These are phyloP conservation scores for Drosophila sulfurigaster DNA, from an alignment of 1,140 invertebrate species.

Conservation along the genomic window DNA sequence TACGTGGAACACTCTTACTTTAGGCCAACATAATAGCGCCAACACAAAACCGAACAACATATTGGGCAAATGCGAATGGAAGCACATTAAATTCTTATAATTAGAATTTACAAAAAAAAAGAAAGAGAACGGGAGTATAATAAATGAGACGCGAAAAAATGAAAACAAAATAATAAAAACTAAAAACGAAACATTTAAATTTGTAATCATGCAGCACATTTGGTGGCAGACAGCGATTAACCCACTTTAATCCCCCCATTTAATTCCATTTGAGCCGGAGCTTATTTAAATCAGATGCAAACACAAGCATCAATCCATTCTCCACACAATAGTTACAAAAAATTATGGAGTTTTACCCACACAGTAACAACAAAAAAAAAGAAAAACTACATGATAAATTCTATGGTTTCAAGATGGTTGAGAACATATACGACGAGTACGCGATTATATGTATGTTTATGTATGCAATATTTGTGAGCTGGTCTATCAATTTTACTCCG, in stretches of 20 bases:
- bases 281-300: conserved; percentile 56
- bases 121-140: background rate
- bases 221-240: conserved; percentile 37
- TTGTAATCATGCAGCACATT: conserved; percentile 43
- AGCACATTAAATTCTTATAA: conserved; percentile 42
- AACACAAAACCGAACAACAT: conserved; percentile 38
- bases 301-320: conserved; percentile 46
- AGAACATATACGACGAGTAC: conserved; percentile 59
- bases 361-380: conserved; percentile 1
- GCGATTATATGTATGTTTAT: conserved; percentile 4
- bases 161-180: background rate
- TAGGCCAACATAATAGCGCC: conserved; percentile 56
- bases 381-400: conserved; percentile 62
- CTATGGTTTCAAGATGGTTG: conserved; percentile 83
- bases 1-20: conserved; percentile 66
- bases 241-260: conserved; percentile 15
- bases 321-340: conserved; percentile 36
- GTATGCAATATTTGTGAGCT: conserved; percentile 59
- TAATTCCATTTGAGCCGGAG: conserved; percentile 50
- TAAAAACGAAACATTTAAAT: conserved; percentile 33
- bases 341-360: conserved; percentile 24
- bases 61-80: conserved; percentile 32
- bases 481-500: conserved; percentile 58
- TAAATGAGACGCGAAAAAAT: background rate
- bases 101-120: conserved; percentile 33